phyloP scores from a whole-genome alignment of 2,113 vertebrate genomes.

The Marmota flaviventris region DNA sequence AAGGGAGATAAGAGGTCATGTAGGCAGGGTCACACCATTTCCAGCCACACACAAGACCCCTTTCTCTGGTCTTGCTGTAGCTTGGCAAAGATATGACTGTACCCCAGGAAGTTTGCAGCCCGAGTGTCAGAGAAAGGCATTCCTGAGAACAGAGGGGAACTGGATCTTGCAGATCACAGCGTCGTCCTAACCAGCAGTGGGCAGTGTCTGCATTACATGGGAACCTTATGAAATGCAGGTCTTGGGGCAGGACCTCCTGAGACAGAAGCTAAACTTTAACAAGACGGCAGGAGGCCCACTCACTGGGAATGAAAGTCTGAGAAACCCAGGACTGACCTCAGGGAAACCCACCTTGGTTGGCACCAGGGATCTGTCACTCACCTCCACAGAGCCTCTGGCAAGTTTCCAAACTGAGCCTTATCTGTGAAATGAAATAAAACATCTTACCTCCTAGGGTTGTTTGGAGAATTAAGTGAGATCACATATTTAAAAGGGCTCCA shows the following conservation, averaged over 20 bases:
- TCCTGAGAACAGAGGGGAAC: background rate
- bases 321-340: background rate
- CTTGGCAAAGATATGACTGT: background rate
- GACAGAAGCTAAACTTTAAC: background rate
- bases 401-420: background rate
- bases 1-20: background rate
- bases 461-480: conserved; percentile 12
- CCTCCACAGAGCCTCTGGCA: background rate
- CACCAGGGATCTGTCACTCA: background rate
- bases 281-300: background rate
- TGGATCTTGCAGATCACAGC: background rate
- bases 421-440: background rate
- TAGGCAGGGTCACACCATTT: background rate
- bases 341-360: background rate
- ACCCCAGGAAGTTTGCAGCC: background rate
- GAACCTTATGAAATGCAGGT: background rate
- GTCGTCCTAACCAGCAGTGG: background rate
- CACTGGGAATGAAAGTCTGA: background rate
- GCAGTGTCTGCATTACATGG: background rate
- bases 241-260: background rate
- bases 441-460: background rate
- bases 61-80: background rate
- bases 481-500: background rate
- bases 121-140: background rate
- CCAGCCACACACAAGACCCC: background rate